Evolutionary conservation across 2,797 vertebrate species (phyloP).

Genomic region (Anabas testudineus): DNA sequence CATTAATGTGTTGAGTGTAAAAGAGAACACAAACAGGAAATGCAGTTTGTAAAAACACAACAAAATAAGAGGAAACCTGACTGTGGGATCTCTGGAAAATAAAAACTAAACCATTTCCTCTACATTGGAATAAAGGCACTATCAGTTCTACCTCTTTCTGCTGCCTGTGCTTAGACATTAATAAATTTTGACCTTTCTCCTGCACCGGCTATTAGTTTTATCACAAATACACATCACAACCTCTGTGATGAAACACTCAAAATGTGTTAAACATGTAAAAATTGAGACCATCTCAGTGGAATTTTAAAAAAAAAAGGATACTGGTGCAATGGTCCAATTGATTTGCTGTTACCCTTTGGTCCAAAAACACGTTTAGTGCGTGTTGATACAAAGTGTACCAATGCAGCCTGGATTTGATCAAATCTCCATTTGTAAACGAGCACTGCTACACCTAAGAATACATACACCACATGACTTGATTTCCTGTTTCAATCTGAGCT

Average conservation of each 20-base stretch:
- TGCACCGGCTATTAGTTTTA: conserved; percentile 3
- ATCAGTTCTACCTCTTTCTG: conserved; percentile 42
- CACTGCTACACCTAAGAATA: conserved; percentile 49
- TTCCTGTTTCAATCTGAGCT: neutral
- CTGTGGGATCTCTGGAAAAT: neutral
- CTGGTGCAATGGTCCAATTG: conserved; percentile 40
- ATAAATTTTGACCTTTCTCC: conserved; percentile 1
- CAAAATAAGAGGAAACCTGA: conserved; percentile 18
- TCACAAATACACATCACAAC: conserved; percentile 17
- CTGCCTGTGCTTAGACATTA: conserved; percentile 29
- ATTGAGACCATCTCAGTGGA: conserved; percentile 36
- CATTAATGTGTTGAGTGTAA: conserved; percentile 33
- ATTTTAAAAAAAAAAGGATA: conserved; percentile 33
- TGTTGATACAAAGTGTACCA: conserved; percentile 56
- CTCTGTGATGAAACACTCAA: conserved; percentile 37
- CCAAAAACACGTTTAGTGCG: conserved; percentile 59
- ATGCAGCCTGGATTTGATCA: conserved; percentile 22
- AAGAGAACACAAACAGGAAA: conserved; percentile 42
- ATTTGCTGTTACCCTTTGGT: conserved; percentile 72
- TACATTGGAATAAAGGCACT: conserved; percentile 79
- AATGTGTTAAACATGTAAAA: conserved; percentile 34
- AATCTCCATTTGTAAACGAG: conserved; percentile 70
- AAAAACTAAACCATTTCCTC: neutral
- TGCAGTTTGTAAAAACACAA: conserved; percentile 27
- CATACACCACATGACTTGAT: conserved; percentile 5